phyloP scores from a whole-genome alignment of 2,113 vertebrate genomes.

The Pelobates fuscus region DNA sequence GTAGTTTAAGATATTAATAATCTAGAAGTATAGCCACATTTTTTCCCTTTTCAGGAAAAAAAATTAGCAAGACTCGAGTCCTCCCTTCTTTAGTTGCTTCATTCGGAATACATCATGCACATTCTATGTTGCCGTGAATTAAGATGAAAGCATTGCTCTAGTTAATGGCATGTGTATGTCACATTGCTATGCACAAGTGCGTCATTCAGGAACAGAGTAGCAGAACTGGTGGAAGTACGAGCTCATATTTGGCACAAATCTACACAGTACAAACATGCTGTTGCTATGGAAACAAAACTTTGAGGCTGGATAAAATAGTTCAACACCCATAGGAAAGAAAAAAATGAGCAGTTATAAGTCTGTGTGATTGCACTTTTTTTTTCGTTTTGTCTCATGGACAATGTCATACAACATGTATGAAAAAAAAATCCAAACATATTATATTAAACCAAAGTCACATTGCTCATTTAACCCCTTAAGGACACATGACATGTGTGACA shows the following conservation, averaged over 20 bases:
- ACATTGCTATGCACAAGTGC: conserved; percentile 14
- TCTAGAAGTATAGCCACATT: no score
- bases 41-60: not conserved
- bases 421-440: no score
- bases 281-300: conserved; percentile 39
- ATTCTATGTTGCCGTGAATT: not conserved
- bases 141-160: conserved; percentile 1
- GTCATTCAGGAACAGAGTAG: conserved; percentile 35
- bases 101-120: not conserved
- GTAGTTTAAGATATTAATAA: no score
- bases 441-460: no score
- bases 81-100: not conserved
- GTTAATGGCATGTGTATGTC: conserved; percentile 15
- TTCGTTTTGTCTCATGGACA: no score
- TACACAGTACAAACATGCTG: conserved; percentile 23
- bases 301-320: not conserved
- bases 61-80: not conserved
- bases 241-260: conserved; percentile 38
- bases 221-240: conserved; percentile 22
- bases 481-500: no score
- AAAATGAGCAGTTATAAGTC: conserved; percentile 1
- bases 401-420: no score
- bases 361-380: not conserved
- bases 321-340: conserved; percentile 30
- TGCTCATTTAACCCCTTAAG: no score